These are phyloP conservation scores for Bujurquina vittata DNA, from an alignment of 2,113 vertebrate species.

Conservation along the genomic window DNA sequence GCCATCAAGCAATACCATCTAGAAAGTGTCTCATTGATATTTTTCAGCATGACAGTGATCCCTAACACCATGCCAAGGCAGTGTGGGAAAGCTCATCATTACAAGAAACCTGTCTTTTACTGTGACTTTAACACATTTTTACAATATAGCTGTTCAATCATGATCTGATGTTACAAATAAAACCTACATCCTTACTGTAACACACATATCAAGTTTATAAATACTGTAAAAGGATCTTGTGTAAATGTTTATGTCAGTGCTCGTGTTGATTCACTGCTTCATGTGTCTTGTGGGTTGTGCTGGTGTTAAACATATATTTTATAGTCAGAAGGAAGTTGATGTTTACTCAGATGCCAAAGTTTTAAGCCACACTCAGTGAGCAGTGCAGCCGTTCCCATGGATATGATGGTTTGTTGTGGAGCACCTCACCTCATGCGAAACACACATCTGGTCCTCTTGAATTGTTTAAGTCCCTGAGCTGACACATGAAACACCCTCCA, in stretches of 20 bases:
- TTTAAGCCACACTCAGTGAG: constrained; percentile 16
- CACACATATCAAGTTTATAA: not conserved
- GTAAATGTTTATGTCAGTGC: not conserved
- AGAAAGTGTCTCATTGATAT: too few relatives aligned
- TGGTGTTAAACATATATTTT: not conserved
- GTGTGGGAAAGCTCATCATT: too few relatives aligned
- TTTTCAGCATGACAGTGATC: too few relatives aligned
- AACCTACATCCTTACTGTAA: not conserved
- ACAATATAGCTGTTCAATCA: not conserved
- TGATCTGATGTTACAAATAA: not conserved
- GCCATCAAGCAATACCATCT: too few relatives aligned
- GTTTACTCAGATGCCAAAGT: constrained; percentile 19
- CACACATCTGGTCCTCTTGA: constrained; percentile 56
- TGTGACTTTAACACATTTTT: not conserved
- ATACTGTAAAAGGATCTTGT: not conserved
- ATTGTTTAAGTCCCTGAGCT: constrained; percentile 20
- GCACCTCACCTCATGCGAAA: constrained; percentile 23
- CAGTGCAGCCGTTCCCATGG: constrained; percentile 34
- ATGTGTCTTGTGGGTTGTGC: not conserved
- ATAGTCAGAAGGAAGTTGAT: not conserved
- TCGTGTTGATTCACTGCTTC: not conserved
- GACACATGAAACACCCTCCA: constrained; percentile 30
- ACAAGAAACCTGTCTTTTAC: not conserved
- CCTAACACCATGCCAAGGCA: too few relatives aligned
- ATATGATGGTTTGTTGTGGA: constrained; percentile 49